These are phyloP conservation scores for Ctenicera cuprea DNA, from an alignment of 2,888 invertebrate species.

Conservation along the genomic window DNA sequence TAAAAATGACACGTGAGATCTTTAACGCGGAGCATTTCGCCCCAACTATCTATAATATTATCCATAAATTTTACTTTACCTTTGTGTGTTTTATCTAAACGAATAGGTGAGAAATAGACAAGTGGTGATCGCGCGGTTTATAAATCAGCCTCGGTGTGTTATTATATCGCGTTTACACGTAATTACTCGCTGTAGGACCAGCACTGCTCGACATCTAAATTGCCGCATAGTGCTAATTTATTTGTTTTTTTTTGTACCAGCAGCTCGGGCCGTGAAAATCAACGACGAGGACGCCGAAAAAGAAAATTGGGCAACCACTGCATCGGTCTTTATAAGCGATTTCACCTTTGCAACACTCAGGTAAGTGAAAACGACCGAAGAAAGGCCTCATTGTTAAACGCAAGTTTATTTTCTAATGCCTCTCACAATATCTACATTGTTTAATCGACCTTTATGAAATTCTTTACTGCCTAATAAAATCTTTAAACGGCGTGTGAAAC, in stretches of 20 bases:
- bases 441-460: neutral
- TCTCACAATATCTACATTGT: conserved; percentile 3
- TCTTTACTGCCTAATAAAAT: neutral
- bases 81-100: conserved; percentile 20
- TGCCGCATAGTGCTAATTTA: conserved; percentile 46
- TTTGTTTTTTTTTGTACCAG: conserved; percentile 34
- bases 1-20: conserved; percentile 1
- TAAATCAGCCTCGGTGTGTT: conserved; percentile 58
- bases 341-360: conserved; percentile 88
- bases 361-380: conserved; percentile 72
- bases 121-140: conserved; percentile 48
- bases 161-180: conserved; percentile 61
- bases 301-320: conserved; percentile 74
- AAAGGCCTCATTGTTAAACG: conserved; percentile 29
- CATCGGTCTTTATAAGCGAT: conserved; percentile 84
- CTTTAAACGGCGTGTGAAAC: conserved; percentile 7
- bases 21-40: neutral
- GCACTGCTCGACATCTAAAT: conserved; percentile 58
- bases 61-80: conserved; percentile 4
- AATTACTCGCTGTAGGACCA: conserved; percentile 53
- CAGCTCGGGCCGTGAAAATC: conserved; percentile 51
- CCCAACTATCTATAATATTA: neutral
- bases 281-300: conserved; percentile 59
- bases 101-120: conserved; percentile 44
- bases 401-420: neutral